phyloP scores from a whole-genome alignment of 2,797 vertebrate species.

The Diplodus sargus region DNA sequence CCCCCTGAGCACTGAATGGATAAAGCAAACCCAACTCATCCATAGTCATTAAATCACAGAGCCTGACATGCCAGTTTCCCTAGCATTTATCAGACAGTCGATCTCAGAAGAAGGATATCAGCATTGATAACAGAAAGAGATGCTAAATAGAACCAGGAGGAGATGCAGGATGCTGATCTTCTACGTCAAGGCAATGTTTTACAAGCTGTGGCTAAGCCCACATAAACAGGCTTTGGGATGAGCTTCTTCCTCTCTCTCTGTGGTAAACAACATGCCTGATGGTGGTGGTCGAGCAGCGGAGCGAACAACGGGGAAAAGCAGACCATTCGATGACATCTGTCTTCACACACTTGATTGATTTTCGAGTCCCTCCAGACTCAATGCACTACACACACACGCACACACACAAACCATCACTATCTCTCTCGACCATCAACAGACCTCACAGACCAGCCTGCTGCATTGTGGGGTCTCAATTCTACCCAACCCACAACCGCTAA shows the following conservation, averaged over 20 bases:
- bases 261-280: slow-evolving; percentile 67
- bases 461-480: slow-evolving; percentile 51
- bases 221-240: slow-evolving; percentile 64
- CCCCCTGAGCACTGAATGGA: slow-evolving; percentile 19
- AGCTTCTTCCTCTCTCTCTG: slow-evolving; percentile 45
- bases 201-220: slow-evolving; percentile 65
- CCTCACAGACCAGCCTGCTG: slow-evolving; percentile 63
- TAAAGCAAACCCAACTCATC: slow-evolving; percentile 40
- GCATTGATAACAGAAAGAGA: slow-evolving; percentile 50
- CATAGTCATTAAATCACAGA: slow-evolving; percentile 50
- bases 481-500: slow-evolving; percentile 73
- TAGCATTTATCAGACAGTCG: slow-evolving; percentile 33
- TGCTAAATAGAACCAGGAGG: slow-evolving; percentile 58
- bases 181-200: slow-evolving; percentile 65
- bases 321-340: slow-evolving; percentile 69
- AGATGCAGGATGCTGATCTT: slow-evolving; percentile 42
- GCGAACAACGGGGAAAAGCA: slow-evolving; percentile 63
- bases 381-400: slow-evolving; percentile 37
- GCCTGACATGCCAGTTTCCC: slow-evolving; percentile 34
- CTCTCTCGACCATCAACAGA: slow-evolving; percentile 68
- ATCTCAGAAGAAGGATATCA: slow-evolving; percentile 35
- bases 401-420: slow-evolving; percentile 49
- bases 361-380: slow-evolving; percentile 29
- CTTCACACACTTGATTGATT: slow-evolving; percentile 66
- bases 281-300: slow-evolving; percentile 40